Evolutionary conservation across 2,113 vertebrate genomes (phyloP).

Genomic region (Channa maculata): DNA sequence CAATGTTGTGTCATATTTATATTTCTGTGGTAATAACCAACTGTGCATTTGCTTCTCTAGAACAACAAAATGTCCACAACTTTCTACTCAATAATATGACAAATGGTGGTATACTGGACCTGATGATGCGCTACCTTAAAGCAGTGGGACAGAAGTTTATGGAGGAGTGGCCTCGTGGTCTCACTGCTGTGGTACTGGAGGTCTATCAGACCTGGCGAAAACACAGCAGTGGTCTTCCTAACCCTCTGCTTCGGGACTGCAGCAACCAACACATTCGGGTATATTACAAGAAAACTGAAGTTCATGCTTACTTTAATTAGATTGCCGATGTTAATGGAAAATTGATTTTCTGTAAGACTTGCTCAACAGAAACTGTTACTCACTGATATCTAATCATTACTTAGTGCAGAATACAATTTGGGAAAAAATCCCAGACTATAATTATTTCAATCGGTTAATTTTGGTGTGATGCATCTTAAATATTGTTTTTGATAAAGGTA

Average conservation of each 20-base stretch:
- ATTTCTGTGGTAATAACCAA: conserved; percentile 3
- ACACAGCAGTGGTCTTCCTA: conserved; percentile 93
- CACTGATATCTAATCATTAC: no score
- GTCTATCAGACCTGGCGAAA: conserved; percentile 92
- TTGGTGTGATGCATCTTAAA: neutral
- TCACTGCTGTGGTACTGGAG: conserved; percentile 89
- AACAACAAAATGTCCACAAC: conserved; percentile 91
- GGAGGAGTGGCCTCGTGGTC: conserved; percentile 90
- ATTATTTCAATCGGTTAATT: neutral
- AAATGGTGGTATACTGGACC: conserved; percentile 93
- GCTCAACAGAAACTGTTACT: no score
- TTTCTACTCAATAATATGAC: conserved; percentile 90
- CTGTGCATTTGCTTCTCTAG: conserved; percentile 70
- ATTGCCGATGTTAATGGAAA: no score
- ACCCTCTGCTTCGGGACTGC: conserved; percentile 92
- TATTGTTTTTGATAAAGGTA: neutral
- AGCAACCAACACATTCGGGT: conserved; percentile 92
- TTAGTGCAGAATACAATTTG: no score
- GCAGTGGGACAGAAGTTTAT: conserved; percentile 90
- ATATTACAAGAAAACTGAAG: conserved; percentile 28
- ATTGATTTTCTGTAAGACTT: no score
- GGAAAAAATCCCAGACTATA: neutral
- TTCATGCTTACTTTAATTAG: neutral
- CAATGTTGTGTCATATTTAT: neutral
- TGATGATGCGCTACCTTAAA: conserved; percentile 95